Base-by-base conservation (phyloP, 30 jellyfish, hydroid and myxozoan genomes). In the Cassiopea xamachana region DNA sequence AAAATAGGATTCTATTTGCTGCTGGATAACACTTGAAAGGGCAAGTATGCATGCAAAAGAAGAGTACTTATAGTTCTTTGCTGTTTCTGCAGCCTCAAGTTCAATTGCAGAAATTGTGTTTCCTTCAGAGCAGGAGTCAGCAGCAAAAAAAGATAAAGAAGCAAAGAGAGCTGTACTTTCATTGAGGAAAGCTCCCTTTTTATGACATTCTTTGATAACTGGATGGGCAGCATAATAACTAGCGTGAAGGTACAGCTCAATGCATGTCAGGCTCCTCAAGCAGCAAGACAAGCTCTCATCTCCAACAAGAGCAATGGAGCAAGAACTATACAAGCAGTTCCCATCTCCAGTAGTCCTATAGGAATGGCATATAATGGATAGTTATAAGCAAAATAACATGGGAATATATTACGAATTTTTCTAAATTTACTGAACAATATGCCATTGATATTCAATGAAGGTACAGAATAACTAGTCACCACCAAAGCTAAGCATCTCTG, bases 281-380 rank as follows among this genome's bases (percentile, higher is more conserved):
- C 82, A 86, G 16, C 17, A 16, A 27, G 93, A 43, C 60, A 83
- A 55, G 2, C 73, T 27, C 48, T 68, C 91, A 83, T 83, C 84
- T 8, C 91, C 93, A 86, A 86, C 75, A 79, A 84, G 58, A 69
- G 92, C 78, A 84, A 84, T 13, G 1, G 92, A 84, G 67, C 86
- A 70, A 7, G 86, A 86, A 86, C 72, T 86, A 44, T 44, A 86
- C 72, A 86, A 86, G 45, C 87, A 86, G 19, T 75, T 86, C 3
- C 87, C 93, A 86, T 86, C 43, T 73, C 44, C 93, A 49, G 81
- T n/a, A 19, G 93, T 60, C 62, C 81, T 77, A 74, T n/a, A 7
- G 58, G 77, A 68, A 68, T 0, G 39, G 39, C 39, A 27, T 27
- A 27, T 27, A 27, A 27, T 27, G 39, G 39, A 27, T 27, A 27